Evolutionary conservation across 2,797 vertebrate species (phyloP), one percentile per base, ranked within the genome.

Genomic region (Podargus strigoides): DNA sequence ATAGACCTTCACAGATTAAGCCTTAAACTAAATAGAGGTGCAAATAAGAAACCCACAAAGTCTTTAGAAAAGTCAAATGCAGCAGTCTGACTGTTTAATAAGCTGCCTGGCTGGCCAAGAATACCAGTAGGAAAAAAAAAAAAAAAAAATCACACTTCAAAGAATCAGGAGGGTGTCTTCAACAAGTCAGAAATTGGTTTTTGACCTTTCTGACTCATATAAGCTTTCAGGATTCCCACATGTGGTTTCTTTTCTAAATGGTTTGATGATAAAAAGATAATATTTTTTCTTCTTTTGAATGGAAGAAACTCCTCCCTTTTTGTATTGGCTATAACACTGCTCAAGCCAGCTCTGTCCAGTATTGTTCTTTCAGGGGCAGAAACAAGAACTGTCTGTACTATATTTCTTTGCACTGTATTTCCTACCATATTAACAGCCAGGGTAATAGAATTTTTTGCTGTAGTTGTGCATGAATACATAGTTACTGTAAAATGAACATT

Each of bases 161-260:
- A 97, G 90, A 83, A 93, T 69, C 92, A 86, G 77, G 93, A 97
- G 87, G 93, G 63, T 97, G 85, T 96, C 95, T 97, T 94, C 95
- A 90, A 83, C 90, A 93, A 96, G 94, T 77, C 80, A 95, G 95
- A 96, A 97, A 97, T 84, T 96, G 94, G 66, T 90, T 96, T 97
- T 96, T 95, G 93, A 97, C 94, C 89, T 84, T 96, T 95, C 85
- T 95, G 90, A 93, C 83, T 96, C 72, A 93, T 79, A 37, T 90
- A 95, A 92, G 93, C 93, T 93, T 97, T 97, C 87, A 95, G 85
- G 69, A 90, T 95, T 97, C 87, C 83, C 89, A 93, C 94, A 92
- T 96, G 90, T 92, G 93, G 91, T 95, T 96, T 96, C 91, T 95
- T 94, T 97, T 96, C 56, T 84, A 96, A 96, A 91, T 89, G 36